A percentile compares a stretch with the other conserved stretches of the same genome.
These are phyloP conservation scores for Temnothorax ravouxi DNA, from an alignment of 2,888 invertebrate genomes.

Conservation along the genomic window DNA sequence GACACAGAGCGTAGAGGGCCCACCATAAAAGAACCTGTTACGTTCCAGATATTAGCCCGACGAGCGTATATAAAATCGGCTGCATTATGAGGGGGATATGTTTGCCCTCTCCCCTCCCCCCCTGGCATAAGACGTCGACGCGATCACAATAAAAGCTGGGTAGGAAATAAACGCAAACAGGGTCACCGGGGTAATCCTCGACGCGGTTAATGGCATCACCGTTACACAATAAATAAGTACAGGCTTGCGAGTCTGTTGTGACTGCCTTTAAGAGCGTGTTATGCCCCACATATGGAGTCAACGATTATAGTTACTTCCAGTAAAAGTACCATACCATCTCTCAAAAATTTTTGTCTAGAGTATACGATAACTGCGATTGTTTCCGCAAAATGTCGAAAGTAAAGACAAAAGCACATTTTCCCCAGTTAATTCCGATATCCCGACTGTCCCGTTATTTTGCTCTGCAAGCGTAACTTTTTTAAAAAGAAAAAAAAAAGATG, in stretches of 20 bases:
- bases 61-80: constrained; percentile 64
- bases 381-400: not conserved
- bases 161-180: constrained; percentile 50
- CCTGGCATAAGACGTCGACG: constrained; percentile 15
- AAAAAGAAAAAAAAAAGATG: not conserved
- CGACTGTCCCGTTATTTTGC: not conserved
- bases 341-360: not conserved
- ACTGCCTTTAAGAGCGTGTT: constrained; percentile 19
- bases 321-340: not conserved
- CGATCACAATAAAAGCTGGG: constrained; percentile 30
- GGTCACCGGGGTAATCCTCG: constrained; percentile 49
- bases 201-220: constrained; percentile 49
- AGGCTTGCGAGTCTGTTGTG: not conserved
- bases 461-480: not conserved
- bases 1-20: constrained; percentile 57
- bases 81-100: not conserved
- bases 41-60: constrained; percentile 76
- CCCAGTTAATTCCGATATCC: not conserved
- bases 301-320: not conserved
- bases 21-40: constrained; percentile 80
- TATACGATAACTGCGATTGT: not conserved
- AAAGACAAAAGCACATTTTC: not conserved
- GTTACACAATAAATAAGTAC: constrained; percentile 55
- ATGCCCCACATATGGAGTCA: not conserved
- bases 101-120: not conserved